A percentile compares a stretch with the other conserved stretches of the same genome.
Evolutionary conservation across 1,140 invertebrate species (phyloP).

Genomic region (Apocrypta bakeri): DNA sequence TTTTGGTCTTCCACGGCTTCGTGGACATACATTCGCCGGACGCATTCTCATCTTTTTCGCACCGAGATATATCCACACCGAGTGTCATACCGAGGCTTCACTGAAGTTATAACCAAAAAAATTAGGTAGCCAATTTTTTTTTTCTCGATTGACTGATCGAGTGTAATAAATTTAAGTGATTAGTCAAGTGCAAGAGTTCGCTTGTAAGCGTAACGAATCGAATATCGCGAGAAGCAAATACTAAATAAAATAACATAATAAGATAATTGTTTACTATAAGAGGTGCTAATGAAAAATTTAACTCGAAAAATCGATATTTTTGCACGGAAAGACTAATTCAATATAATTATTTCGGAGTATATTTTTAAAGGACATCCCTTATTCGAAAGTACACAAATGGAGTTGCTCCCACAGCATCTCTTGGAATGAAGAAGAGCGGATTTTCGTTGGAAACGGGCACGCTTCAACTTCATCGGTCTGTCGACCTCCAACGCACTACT

Average conservation of each 20-base stretch:
- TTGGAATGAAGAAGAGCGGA: neutral
- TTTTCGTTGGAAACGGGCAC: neutral
- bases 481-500: neutral
- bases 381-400: neutral
- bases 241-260: too few species aligned
- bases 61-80: neutral
- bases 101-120: neutral
- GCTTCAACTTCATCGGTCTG: conserved; percentile 16
- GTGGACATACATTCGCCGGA: neutral
- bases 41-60: neutral
- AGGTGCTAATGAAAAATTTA: too few species aligned
- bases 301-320: too few species aligned
- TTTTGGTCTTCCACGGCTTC: conserved; percentile 43
- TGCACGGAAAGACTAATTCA: too few species aligned
- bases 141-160: too few species aligned
- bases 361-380: too few species aligned
- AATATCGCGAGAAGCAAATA: too few species aligned
- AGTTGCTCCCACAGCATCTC: neutral
- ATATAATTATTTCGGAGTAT: too few species aligned
- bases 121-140: neutral
- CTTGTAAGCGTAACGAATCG: too few species aligned
- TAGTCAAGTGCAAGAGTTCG: too few species aligned
- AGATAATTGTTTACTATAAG: too few species aligned
- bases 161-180: too few species aligned
- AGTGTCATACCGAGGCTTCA: conserved; percentile 19